These are phyloP conservation scores for Atethmia centrago DNA, from an alignment of 2,888 invertebrate genomes.

Conservation along the genomic window DNA sequence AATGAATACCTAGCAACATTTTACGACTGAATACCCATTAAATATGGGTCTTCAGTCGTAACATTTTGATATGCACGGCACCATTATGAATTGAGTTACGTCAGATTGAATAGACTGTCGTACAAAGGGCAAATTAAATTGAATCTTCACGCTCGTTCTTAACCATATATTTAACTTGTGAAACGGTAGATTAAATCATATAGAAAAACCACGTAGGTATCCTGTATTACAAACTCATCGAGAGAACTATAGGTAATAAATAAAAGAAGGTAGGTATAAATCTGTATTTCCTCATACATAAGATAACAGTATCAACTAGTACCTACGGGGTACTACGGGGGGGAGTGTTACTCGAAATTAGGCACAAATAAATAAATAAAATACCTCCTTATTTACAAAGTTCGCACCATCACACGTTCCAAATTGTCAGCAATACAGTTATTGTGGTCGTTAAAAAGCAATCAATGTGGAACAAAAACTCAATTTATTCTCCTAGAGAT, in stretches of 20 bases:
- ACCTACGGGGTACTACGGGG: too few relatives aligned
- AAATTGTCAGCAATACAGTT: constrained; percentile 31
- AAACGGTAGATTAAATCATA: neutral
- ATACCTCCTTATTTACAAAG: neutral
- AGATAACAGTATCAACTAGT: too few relatives aligned
- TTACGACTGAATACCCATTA: too few relatives aligned
- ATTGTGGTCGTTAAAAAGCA: constrained; percentile 43
- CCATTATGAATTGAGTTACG: constrained; percentile 1
- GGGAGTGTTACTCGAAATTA: too few relatives aligned
- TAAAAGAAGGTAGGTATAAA: neutral
- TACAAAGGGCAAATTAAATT: neutral
- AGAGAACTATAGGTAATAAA: neutral
- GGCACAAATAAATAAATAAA: too few relatives aligned
- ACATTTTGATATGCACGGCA: neutral
- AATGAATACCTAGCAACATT: neutral
- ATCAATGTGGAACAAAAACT: constrained; percentile 46
- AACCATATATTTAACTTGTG: neutral
- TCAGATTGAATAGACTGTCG: constrained; percentile 7
- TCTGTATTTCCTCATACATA: constrained; percentile 3
- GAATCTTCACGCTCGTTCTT: neutral
- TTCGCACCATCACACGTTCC: neutral
- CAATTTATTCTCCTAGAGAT: constrained; percentile 41
- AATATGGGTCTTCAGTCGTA: neutral
- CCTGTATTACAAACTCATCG: neutral
- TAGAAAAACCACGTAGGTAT: neutral